Evolutionary conservation across 2,888 invertebrate species (phyloP).

Genomic region (Diaphora mendica): DNA sequence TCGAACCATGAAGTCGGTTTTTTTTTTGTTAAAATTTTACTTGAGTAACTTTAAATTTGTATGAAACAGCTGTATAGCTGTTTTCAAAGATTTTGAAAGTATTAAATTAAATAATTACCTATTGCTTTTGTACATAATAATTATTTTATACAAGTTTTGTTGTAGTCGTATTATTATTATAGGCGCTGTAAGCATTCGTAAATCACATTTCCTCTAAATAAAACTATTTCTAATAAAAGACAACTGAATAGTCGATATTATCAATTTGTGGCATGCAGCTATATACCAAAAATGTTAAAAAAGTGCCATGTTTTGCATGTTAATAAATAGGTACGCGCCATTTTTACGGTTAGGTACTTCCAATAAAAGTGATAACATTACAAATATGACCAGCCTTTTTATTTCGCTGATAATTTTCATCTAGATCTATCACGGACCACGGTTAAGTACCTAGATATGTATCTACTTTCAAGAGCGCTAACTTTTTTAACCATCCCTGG

Average conservation of each 20-base stretch:
- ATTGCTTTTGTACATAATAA: background rate
- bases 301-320: slow-evolving; percentile 52
- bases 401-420: background rate
- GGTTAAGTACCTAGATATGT: too few relatives aligned
- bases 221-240: slow-evolving; percentile 41
- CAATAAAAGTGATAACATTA: slow-evolving; percentile 35
- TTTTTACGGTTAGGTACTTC: slow-evolving; percentile 35
- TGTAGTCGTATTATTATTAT: background rate
- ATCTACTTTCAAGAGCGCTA: background rate
- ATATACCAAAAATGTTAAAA: slow-evolving; percentile 68
- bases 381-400: background rate
- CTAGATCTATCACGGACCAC: too few relatives aligned
- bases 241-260: slow-evolving; percentile 34
- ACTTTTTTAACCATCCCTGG: background rate
- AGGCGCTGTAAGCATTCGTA: background rate
- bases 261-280: slow-evolving; percentile 65
- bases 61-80: background rate
- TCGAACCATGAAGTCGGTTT: too few relatives aligned
- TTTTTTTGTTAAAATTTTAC: too few relatives aligned
- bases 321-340: slow-evolving; percentile 21
- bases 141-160: background rate
- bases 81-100: background rate
- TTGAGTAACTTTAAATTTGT: background rate
- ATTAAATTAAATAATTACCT: background rate
- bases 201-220: background rate